These are phyloP conservation scores for Synanthedon formicaeformis DNA, from an alignment of 2,888 invertebrate genomes.

Conservation along the genomic window DNA sequence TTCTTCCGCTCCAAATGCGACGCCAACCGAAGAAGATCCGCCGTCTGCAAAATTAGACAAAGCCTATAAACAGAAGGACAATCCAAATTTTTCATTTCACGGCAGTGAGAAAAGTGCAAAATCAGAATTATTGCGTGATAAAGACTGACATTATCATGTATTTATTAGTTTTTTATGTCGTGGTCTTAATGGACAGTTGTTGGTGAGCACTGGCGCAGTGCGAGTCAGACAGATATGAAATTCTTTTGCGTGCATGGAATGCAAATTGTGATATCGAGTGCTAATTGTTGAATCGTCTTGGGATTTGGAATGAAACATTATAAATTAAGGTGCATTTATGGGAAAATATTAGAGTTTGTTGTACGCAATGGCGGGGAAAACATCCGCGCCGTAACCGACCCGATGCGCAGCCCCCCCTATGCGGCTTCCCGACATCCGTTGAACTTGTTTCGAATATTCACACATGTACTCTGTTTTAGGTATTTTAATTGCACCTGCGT, in stretches of 20 bases:
- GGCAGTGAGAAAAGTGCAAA: slow-evolving; percentile 67
- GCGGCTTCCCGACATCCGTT: no score
- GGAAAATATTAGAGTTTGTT: no score
- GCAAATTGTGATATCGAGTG: slow-evolving; percentile 63
- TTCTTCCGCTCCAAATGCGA: slow-evolving; percentile 21
- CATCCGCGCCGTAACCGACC: no score
- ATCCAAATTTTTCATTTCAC: slow-evolving; percentile 54
- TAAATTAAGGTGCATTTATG: no score
- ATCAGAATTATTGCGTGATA: slow-evolving; percentile 63
- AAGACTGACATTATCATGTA: slow-evolving; percentile 47
- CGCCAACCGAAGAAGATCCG: slow-evolving; percentile 46
- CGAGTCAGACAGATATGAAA: slow-evolving; percentile 22
- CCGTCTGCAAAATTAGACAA: slow-evolving; percentile 63
- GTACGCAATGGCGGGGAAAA: no score
- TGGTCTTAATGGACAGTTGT: slow-evolving; percentile 43
- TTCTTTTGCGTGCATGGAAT: slow-evolving; percentile 31
- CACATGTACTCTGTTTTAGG: not conserved
- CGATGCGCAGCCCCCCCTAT: no score
- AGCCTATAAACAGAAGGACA: slow-evolving; percentile 64
- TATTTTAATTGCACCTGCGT: not conserved
- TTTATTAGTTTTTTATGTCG: slow-evolving; percentile 23
- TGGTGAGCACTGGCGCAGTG: slow-evolving; percentile 25
- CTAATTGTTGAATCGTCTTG: slow-evolving; percentile 35
- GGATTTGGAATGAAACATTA: slow-evolving; percentile 12
- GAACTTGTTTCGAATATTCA: no score